Evolutionary conservation across 2,888 invertebrate genomes (phyloP), one percentile per base, ranked within the genome.

Genomic region (Saturnia pavonia): DNA sequence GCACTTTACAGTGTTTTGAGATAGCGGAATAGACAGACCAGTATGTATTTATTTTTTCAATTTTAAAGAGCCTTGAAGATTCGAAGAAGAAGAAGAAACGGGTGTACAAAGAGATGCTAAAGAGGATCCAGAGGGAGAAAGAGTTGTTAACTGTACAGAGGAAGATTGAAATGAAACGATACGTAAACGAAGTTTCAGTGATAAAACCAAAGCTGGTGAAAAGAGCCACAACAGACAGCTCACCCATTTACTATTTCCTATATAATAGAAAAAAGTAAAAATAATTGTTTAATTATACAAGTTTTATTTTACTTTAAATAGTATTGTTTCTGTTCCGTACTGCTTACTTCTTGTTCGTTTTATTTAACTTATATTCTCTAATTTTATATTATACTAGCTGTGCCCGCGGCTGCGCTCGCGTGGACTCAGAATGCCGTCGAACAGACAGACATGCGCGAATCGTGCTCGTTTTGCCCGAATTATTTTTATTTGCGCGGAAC

Each of bases 181-280:
- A 95, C 69, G 85, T 98, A 0, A 95, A 96, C 76, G 95, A 95
- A 75, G 96, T 95, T 69, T 95, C 95, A 67, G 82, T 94, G 0
- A 80, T 96, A 66, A 96, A 96, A 77, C 97, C 97, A 0, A 96
- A 95, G 81, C 92, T 94, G 76, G 80, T 97, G 1, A 94, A 94
- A 70, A 85, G 87, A 9, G 97, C 95, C 1, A 96, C 96, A 0
- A 96, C 96, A 77, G 89, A 95, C 19, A 86, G 95, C 0, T 96
- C 98, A 0, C 96, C 98, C 0, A 94, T 98, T 7, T 98, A 97
- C 85, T 92, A 95, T 79, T 98, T 98, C 95, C 96, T 96, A 77
- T 97, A 96, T 83, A 96, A 97, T 85, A 95, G 98, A 77, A 98
- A 98, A 85, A 96, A 96, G 90, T 97, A 91, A 95, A 80, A 80